Evolutionary conservation across 2,888 invertebrate species (phyloP), one percentile per base, ranked within the genome.

Genomic region (Cryptus viduatorius): DNA sequence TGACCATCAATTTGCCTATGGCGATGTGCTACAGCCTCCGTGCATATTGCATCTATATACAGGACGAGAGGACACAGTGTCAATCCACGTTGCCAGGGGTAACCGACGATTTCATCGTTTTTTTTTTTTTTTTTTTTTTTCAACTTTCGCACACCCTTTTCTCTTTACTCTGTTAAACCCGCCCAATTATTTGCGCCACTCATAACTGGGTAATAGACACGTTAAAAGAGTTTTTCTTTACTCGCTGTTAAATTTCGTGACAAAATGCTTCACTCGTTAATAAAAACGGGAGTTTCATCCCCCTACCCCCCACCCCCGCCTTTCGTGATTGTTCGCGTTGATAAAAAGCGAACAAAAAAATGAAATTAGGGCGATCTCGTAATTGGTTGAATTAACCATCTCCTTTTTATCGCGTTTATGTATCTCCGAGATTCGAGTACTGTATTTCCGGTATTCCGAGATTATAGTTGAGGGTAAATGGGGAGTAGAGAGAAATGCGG

Each of bases 1-100:
- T 84, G 86, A 84, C 86, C 86, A 87, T 88, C 88, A 88, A 88
- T 89, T 87, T 84, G 73, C 53, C 73, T 84, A 68, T 72, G 68
- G 79, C 64, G 68, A 82, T 82, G 79, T 68, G 24, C 67, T 14
- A 61, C 37, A 7, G 37, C 14, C 79, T 50, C 53, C 68, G 19
- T 50, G 14, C 44, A 71, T 73, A 29, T 61, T 72, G 19, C 31
- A 37, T 56, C n/a, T 69, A 68, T 69, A 68, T 46, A 75, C 24
- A 31, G 12, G 37, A 37, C 37, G 2, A 14, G 44, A 59, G 29
- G 37, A 46, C 42, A 42, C 42, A 42, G 53, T 69, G 19, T 53
- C 44, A 29, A 56, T 68, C 50, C 37, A 44, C 24, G 77, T 80
- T 67, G 76, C 72, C 76, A 5, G 44, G 37, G 69, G 79, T 48